Conservation (phyloP, 2,888 invertebrate genomes). For the Drosophila merina region DNA sequence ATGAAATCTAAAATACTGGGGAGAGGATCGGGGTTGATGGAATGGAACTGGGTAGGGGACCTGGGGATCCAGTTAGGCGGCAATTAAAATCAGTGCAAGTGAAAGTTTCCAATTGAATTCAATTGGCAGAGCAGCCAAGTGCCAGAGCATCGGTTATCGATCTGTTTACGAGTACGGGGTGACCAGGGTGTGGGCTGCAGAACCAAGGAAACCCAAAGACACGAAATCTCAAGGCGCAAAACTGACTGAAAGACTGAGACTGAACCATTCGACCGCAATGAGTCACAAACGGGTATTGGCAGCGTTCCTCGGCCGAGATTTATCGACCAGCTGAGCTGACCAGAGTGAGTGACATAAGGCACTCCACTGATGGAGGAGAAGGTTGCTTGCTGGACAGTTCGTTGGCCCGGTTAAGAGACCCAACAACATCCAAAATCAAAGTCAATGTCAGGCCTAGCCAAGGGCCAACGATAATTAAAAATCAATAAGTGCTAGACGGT, state of each 20-base stretch:
- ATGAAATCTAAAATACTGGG: conserved; percentile 4
- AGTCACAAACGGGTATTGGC: conserved; percentile 72
- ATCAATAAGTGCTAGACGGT: conserved; percentile 52
- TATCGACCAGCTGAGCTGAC: conserved; percentile 18
- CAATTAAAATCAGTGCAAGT: conserved; percentile 53
- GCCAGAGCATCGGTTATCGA: conserved; percentile 21
- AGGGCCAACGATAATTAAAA: conserved; percentile 54
- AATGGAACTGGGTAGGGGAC: conserved; percentile 15
- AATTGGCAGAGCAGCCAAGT: conserved; percentile 22
- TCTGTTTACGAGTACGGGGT: conserved; percentile 11
- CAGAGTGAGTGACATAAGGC: conserved; percentile 24
- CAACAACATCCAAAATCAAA: conserved; percentile 23
- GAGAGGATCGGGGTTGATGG: not conserved
- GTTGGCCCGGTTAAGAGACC: conserved; percentile 43
- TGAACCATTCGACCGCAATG: conserved; percentile 50
- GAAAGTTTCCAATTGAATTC: conserved; percentile 51
- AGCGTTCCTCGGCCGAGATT: conserved; percentile 50
- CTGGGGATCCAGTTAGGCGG: conserved; percentile 26
- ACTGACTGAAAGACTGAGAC: conserved; percentile 13
- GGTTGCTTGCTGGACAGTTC: conserved; percentile 31
- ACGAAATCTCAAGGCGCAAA: not conserved
- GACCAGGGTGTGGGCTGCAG: not conserved
- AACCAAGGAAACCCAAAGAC: conserved; percentile 12
- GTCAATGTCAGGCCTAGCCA: conserved; percentile 62
- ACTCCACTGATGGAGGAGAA: not conserved